Conservation (phyloP, 2,797 vertebrate species). For the Gymnocypris eckloni region DNA sequence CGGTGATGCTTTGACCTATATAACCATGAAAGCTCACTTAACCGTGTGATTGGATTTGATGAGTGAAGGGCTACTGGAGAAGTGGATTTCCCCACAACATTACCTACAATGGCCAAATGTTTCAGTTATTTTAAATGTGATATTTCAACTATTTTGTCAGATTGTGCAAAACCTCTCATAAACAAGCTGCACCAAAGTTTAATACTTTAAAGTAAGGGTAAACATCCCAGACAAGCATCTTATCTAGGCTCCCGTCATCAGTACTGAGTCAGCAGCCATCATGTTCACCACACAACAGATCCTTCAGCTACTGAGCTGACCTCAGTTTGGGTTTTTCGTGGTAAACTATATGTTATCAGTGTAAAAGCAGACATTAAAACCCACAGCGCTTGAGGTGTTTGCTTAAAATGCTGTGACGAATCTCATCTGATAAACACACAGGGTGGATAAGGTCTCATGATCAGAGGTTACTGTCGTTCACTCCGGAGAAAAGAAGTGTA, state of each 20-base stretch:
- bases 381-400: background rate
- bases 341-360: background rate
- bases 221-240: slow-evolving; percentile 7
- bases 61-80: background rate
- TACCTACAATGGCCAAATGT: background rate
- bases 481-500: slow-evolving; percentile 6
- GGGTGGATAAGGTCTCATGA: slow-evolving; percentile 22
- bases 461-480: slow-evolving; percentile 57
- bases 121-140: background rate
- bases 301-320: background rate
- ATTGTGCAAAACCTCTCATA: background rate
- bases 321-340: background rate
- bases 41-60: background rate
- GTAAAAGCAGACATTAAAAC: slow-evolving; percentile 14
- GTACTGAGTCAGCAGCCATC: background rate
- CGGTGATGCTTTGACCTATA: background rate
- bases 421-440: background rate
- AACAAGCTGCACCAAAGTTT: background rate
- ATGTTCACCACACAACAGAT: background rate
- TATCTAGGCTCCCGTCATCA: background rate
- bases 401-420: background rate
- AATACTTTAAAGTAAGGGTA: background rate
- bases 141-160: background rate
- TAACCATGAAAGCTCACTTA: background rate
- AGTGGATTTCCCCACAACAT: background rate